Percentiles rank a stretch among this genome's conserved stretches.
phyloP scores from a whole-genome alignment of 2,113 vertebrate genomes.

The Irena cyanogastra region DNA sequence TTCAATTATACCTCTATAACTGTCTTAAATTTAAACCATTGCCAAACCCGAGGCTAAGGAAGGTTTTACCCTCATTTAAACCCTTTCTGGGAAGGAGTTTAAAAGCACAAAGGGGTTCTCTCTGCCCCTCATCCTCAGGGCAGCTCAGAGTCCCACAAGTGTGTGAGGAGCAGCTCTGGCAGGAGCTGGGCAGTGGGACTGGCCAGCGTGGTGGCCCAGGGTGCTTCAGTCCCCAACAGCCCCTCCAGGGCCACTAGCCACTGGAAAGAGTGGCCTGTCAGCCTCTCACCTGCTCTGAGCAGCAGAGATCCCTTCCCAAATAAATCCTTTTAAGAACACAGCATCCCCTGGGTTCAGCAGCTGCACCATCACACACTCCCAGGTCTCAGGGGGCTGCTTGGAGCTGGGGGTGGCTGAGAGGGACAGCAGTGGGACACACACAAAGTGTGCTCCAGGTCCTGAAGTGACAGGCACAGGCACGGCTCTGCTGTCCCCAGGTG shows the following conservation, averaged over 20 bases:
- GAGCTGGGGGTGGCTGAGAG: neutral
- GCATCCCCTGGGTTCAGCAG: rapidly evolving
- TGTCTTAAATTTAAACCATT: neutral
- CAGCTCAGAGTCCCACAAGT: neutral
- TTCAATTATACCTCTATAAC: neutral
- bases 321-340: rapidly evolving
- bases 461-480: neutral
- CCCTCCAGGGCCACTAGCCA: neutral
- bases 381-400: rapidly evolving
- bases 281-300: neutral
- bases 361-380: rapidly evolving
- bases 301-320: neutral
- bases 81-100: neutral
- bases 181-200: neutral
- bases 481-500: neutral
- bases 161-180: neutral
- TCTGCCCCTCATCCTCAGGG: neutral
- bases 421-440: neutral
- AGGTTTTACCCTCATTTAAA: neutral
- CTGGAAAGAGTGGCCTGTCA: neutral
- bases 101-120: neutral
- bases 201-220: neutral
- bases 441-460: neutral
- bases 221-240: neutral
- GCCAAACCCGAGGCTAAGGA: neutral